A percentile compares a stretch with the other conserved stretches of the same genome.
These are phyloP conservation scores for Drosophila kurseongensis DNA, from an alignment of 1,140 invertebrate species.

Conservation along the genomic window DNA sequence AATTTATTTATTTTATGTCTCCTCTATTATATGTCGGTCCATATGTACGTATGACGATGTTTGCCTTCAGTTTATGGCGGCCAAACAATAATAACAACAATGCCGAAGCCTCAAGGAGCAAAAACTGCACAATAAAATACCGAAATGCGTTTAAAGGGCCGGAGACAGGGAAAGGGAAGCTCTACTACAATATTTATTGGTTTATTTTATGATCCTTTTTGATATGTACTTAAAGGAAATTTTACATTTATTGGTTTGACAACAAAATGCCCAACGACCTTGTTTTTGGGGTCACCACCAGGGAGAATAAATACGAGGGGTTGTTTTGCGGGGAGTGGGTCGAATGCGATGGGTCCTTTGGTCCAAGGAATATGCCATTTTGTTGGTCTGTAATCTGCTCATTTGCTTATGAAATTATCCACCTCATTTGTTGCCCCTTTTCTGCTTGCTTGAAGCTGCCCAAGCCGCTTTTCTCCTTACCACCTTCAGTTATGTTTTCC, in stretches of 20 bases:
- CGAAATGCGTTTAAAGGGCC: constrained; percentile 35
- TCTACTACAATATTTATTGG: constrained; percentile 73
- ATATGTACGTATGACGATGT: constrained; percentile 26
- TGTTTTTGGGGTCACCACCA: constrained; percentile 45
- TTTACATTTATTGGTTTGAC: constrained; percentile 82
- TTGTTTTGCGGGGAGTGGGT: constrained; percentile 6
- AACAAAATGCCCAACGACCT: constrained; percentile 65
- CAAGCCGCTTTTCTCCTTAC: constrained; percentile 13
- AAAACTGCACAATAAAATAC: constrained; percentile 73
- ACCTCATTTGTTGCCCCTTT: constrained; percentile 81
- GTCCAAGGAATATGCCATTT: constrained; percentile 71
- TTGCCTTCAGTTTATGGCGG: constrained; percentile 48
- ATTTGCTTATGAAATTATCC: constrained; percentile 83
- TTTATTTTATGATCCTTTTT: constrained; percentile 81
- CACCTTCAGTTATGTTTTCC: background rate
- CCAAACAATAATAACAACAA: constrained; percentile 54
- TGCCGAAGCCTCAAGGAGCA: constrained; percentile 55
- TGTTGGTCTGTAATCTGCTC: constrained; percentile 78
- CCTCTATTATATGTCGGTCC: constrained; percentile 39
- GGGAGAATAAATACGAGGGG: constrained; percentile 18
- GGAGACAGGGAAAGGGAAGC: background rate
- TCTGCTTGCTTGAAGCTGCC: constrained; percentile 64
- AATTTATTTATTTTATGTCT: constrained; percentile 81
- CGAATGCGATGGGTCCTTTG: constrained; percentile 57
- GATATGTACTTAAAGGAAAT: constrained; percentile 80